Conservation (phyloP, 2,888 invertebrate species). For the Perdita meconis region DNA sequence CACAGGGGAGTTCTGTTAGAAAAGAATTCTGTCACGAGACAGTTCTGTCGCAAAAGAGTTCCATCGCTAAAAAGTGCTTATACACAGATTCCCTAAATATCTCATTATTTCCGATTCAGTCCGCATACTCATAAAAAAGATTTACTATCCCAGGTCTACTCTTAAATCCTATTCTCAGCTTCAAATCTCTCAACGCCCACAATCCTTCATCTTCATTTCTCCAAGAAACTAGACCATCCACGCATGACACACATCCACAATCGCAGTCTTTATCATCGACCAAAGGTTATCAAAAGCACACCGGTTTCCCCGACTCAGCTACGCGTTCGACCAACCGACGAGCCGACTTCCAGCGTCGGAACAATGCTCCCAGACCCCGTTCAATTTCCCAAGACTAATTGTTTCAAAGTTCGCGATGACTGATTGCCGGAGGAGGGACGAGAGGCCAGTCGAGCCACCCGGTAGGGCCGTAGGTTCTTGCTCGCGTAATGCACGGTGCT, state of each 20-base stretch:
- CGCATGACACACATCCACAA: slow-evolving; percentile 1
- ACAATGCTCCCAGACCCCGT: slow-evolving; percentile 27
- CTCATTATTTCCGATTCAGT: too few species aligned
- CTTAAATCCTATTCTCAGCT: too few species aligned
- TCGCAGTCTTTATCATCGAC: neutral
- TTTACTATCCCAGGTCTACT: too few species aligned
- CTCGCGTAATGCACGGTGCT: slow-evolving; percentile 40
- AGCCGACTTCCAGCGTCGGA: neutral
- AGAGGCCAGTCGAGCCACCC: neutral
- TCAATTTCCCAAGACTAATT: slow-evolving; percentile 40
- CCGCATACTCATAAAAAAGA: too few species aligned
- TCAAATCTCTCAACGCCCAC: neutral
- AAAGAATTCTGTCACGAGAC: too few species aligned
- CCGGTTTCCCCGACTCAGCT: neutral
- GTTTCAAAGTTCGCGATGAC: slow-evolving; percentile 25
- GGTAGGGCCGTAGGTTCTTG: slow-evolving; percentile 6
- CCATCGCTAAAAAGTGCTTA: too few species aligned
- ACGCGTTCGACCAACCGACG: neutral
- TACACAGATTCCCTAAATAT: too few species aligned
- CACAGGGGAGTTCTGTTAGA: too few species aligned
- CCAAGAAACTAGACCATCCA: neutral
- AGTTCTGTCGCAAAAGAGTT: too few species aligned
- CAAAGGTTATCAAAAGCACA: slow-evolving; percentile 24
- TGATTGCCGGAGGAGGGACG: slow-evolving; percentile 5
- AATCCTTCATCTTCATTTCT: neutral